phyloP scores from a whole-genome alignment of 2,113 vertebrate species.

The Centrocercus urophasianus region DNA sequence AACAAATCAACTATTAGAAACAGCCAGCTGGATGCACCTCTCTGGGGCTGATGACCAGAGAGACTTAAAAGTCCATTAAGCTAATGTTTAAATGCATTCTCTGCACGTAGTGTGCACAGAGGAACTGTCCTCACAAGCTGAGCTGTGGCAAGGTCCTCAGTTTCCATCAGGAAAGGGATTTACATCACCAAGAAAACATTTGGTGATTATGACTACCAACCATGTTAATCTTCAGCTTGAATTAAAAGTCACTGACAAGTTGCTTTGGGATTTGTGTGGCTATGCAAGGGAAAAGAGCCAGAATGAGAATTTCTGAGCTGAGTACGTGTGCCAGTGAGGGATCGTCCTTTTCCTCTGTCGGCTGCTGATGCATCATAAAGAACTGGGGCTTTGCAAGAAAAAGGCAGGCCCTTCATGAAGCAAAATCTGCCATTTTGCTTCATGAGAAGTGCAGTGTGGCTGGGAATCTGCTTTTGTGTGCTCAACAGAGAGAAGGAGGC shows the following conservation, averaged over 20 bases:
- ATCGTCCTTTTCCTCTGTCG: background rate
- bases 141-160: background rate
- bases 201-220: conserved; percentile 12
- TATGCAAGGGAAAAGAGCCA: background rate
- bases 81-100: conserved; percentile 9
- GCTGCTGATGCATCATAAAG: background rate
- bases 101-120: background rate
- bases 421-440: background rate
- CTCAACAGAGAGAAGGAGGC: background rate
- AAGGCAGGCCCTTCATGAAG: rapidly evolving
- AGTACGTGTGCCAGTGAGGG: background rate
- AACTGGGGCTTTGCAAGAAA: background rate
- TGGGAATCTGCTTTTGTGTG: background rate
- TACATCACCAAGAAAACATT: conserved; percentile 20
- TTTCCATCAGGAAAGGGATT: conserved; percentile 4
- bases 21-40: conserved; percentile 12
- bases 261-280: background rate
- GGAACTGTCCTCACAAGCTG: background rate
- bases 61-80: conserved; percentile 40
- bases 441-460: rapidly evolving
- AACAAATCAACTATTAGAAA: conserved; percentile 37
- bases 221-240: background rate
- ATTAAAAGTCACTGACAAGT: conserved; percentile 57
- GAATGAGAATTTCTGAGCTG: background rate
- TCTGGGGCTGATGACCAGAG: background rate